Evolutionary conservation across 2,888 invertebrate genomes (phyloP), one percentile per base, ranked within the genome.

Genomic region (Branchellion lobata): DNA sequence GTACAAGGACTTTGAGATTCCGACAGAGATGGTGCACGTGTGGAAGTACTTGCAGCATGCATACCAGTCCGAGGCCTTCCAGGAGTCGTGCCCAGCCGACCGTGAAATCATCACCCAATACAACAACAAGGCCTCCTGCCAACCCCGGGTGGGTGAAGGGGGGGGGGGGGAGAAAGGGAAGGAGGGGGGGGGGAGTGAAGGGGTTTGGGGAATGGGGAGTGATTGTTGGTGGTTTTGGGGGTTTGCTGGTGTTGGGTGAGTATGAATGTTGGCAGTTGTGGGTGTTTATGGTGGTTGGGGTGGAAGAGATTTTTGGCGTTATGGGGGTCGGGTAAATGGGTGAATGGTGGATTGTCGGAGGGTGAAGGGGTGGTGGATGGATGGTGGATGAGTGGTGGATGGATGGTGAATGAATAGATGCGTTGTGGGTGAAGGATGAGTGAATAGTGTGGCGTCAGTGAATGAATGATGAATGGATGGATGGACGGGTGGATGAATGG

Each of bases 61-160:
- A 93, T 99, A 99, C 89, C 94, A 95, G 88, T 90, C 97, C 87
- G 96, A 98, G 88, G 98, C 98, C 78, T 99, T 99, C 90, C 93
- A 94, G 84, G 96, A 98, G 89, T 95, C 95, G 86, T 96, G 97
- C 88, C 98, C 98, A 27, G 96, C 97, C 82, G 98, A 99, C 90
- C 96, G 98, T 90, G 99, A 99, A 89, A 98, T 99, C 87, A 95
- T 98, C 88, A 96, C 96, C 89, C 97, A 98, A 89, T 98, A 99
- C 89, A 84, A 85, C 78, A 85, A 84, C 79, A 86, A 86, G 77
- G 83, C 82, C 11, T 77, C 81, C 21, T 69, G 76, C 33, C 61
- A 72, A 33, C 81, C 81, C 40, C 75, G 80, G 68, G 77, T 73
- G 36, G 5, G 61, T 57, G 21, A 14, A 5, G 5, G 24, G 21